Base-by-base conservation (phyloP, 2,888 invertebrate species). In the Geotrupes spiniger region DNA sequence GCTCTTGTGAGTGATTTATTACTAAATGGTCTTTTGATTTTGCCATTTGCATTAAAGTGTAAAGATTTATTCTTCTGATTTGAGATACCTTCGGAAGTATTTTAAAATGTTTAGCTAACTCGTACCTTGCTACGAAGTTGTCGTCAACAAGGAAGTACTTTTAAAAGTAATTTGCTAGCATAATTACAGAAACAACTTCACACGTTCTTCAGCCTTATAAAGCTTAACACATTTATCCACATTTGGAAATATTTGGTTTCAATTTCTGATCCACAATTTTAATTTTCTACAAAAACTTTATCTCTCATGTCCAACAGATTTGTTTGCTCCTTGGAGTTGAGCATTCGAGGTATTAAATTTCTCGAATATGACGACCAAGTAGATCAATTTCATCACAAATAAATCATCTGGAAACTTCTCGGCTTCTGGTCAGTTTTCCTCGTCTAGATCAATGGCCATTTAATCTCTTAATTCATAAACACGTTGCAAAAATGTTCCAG, bases 141-240 rank as follows among this genome's bases (percentile, higher is more conserved):
- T n/a, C n/a, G n/a, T n/a, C n/a, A n/a, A n/a, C n/a, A n/a, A n/a
- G n/a, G n/a, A n/a, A n/a, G n/a, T n/a, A n/a, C n/a, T n/a, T n/a
- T n/a, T n/a, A n/a, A n/a, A n/a, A n/a, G n/a, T n/a, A n/a, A n/a
- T n/a, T n/a, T n/a, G n/a, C n/a, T n/a, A n/a, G n/a, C n/a, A n/a
- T n/a, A n/a, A n/a, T n/a, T n/a, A n/a, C n/a, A n/a, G n/a, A n/a
- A n/a, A n/a, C n/a, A 26, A 26, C 27, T 26, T 26, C 27, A 26
- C 27, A 26, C n/a, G 27, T 26, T 26, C 27, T 26, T 26, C 27
- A 26, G 27, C 27, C n/a, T n/a, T n/a, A n/a, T n/a, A n/a, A n/a
- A n/a, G n/a, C n/a, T n/a, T n/a, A n/a, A n/a, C n/a, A n/a, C n/a
- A n/a, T n/a, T n/a, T n/a, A n/a, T n/a, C n/a, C n/a, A n/a, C n/a